Evolutionary conservation across 2,797 vertebrate genomes (phyloP), one percentile per base, ranked within the genome.

Genomic region (Leucoraja ocellata): DNA sequence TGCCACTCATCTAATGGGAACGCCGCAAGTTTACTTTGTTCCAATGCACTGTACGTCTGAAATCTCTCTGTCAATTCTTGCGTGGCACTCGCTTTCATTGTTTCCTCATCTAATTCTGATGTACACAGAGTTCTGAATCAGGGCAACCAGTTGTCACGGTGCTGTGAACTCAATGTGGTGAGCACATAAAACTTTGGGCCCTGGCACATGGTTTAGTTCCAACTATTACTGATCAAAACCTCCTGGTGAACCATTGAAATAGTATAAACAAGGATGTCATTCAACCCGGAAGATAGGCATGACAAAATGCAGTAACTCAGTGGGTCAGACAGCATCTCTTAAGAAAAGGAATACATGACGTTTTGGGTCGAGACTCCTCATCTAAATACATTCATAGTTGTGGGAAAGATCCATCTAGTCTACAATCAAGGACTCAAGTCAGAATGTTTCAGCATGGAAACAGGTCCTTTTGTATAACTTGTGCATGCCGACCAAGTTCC

Each of bases 1-100:
- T 97, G 97, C 54, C 95, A 96, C 93, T 95, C 95, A n/a, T 96
- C 95, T 95, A 94, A 95, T 46, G 97, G 94, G 2, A 95, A 61
- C 94, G 94, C 93, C 0, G 96, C 96, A 0, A 95, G 96, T 0
- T 93, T 97, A 32, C 94, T 97, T 73, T 96, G 97, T 58, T 96
- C 97, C 0, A 94, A 94, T 96, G 96, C 97, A 94, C 10, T 61
- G 25, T 58, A 61, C 21, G 91, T 88, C 84, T 36, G 71, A 92
- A 25, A 92, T 74, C 73, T 74, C 1, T 74, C 25, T 58, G 13
- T 18, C 4, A 28, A 54, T 54, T 25, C 54, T 28, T 58, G 21
- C 28, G 90, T 91, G 9, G 68, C 21, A 3, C 9, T 91, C 21
- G 39, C n/a, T 1, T 54, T 18, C 61, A 3, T 88, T 84, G 11